phyloP scores from a whole-genome alignment of 2,797 vertebrate genomes.

The Arrhamphus sclerolepis region DNA sequence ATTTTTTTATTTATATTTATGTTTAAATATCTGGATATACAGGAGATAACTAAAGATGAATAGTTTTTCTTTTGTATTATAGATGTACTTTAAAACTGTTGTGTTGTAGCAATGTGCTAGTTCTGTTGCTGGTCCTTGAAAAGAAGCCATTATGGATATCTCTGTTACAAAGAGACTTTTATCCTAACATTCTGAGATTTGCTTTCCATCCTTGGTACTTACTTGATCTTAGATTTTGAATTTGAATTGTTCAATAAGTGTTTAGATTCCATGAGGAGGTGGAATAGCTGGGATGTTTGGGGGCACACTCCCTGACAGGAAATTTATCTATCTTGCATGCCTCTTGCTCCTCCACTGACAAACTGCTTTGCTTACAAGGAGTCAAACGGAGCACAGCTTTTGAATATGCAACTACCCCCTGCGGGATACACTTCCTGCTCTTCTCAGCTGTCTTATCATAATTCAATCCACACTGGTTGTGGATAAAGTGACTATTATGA shows the following conservation, averaged over 20 bases:
- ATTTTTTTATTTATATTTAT: no score
- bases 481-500: constrained; percentile 82
- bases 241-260: constrained; percentile 56
- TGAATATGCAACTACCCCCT: constrained; percentile 68
- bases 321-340: constrained; percentile 81
- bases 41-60: background rate
- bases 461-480: constrained; percentile 72
- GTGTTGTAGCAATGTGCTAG: constrained; percentile 11
- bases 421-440: constrained; percentile 57
- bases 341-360: constrained; percentile 69
- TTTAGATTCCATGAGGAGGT: constrained; percentile 62
- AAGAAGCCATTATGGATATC: constrained; percentile 2
- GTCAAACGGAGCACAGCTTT: constrained; percentile 72
- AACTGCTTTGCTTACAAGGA: constrained; percentile 69
- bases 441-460: constrained; percentile 75
- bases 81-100: constrained; percentile 28
- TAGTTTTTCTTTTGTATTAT: background rate
- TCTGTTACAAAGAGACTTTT: constrained; percentile 5
- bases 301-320: constrained; percentile 77
- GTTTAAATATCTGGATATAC: no score
- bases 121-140: constrained; percentile 18
- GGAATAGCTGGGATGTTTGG: constrained; percentile 53
- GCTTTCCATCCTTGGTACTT: constrained; percentile 43
- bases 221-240: constrained; percentile 46
- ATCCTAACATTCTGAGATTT: constrained; percentile 23